Evolutionary conservation across 30 jellyfish, hydroid and myxozoan genomes (phyloP).

Genomic region (Cassiopea andromeda): DNA sequence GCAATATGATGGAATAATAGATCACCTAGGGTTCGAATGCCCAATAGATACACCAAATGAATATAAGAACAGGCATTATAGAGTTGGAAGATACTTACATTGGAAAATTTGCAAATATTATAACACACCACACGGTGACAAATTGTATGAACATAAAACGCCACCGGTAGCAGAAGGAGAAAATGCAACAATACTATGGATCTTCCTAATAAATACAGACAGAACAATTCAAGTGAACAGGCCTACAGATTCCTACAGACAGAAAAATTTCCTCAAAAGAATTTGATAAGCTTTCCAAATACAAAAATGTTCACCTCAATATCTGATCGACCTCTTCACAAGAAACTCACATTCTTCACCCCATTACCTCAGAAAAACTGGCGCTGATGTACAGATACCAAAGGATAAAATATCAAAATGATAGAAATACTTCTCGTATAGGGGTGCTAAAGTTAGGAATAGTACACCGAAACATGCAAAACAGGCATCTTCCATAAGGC

Average conservation of each 20-base stretch:
- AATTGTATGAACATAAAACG: slow-evolving; percentile 11
- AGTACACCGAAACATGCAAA: too few species aligned
- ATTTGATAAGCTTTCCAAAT: not conserved
- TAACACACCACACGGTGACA: not conserved
- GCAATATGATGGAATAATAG: not conserved
- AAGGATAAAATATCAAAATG: too few species aligned
- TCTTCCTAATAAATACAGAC: slow-evolving; percentile 10
- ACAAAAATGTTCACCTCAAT: not conserved
- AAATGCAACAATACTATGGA: slow-evolving; percentile 5
- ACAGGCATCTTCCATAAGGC: too few species aligned
- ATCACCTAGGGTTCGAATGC: not conserved
- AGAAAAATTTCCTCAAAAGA: not conserved
- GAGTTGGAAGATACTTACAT: not conserved
- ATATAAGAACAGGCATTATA: not conserved
- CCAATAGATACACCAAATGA: slow-evolving; percentile 9
- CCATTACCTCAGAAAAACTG: too few species aligned
- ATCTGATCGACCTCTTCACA: too few species aligned
- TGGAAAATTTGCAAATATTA: not conserved
- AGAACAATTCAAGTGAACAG: slow-evolving; percentile 10
- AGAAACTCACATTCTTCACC: too few species aligned
- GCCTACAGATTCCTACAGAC: slow-evolving; percentile 17
- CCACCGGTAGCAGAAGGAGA: slow-evolving; percentile 14
- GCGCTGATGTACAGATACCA: too few species aligned
- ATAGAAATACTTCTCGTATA: too few species aligned
- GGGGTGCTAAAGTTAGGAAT: too few species aligned